Base-by-base conservation (phyloP, 2,888 invertebrate species). In the Drosophila pseudotakahashii region DNA sequence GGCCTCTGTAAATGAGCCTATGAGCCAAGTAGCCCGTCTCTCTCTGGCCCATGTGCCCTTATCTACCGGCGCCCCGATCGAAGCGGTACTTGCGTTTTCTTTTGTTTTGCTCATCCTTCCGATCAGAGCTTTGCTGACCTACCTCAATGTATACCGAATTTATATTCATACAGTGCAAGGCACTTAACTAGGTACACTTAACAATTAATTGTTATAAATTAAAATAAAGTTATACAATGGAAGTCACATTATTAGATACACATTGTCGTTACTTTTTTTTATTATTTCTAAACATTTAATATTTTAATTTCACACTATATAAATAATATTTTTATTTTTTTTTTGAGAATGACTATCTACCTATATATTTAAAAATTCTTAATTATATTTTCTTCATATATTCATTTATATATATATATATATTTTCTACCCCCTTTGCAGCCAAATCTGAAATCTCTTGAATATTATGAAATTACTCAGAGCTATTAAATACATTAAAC, bases 1-100 rank as follows among this genome's bases (percentile, higher is more conserved):
- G 14, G 7, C 39, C 14, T 4, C 19, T 44, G 42, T 23, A n/a
- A n/a, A n/a, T n/a, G n/a, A 42, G 11, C 11, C 19, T 44, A 42
- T 42, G 11, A 11, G 19, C 16, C 39, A 39, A 14, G 14, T 39
- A 39, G n/a, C 1, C 14, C 39, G 39, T 39, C 39, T 39, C 42
- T 47, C 45, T 47, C 45, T 47, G 45, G 45, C 45, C 10, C 47
- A 47, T 26, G 26, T 9, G n/a, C 36, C 13, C 39, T 39, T 39
- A 39, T 39, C 42, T 30, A 26, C 6, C 26, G 0, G 26, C 26
- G 26, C 26, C 6, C 26, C 26, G 26, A 26, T 2, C 26, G 26
- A 26, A 26, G 26, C 26, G 6, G 26, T 26, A 26, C 26, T 26
- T 26, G 26, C 7, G 26, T 26, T 45, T 45, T 45, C n/a, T 45